Evolutionary conservation across 2,888 invertebrate species (phyloP).

Genomic region (Timema podura): DNA sequence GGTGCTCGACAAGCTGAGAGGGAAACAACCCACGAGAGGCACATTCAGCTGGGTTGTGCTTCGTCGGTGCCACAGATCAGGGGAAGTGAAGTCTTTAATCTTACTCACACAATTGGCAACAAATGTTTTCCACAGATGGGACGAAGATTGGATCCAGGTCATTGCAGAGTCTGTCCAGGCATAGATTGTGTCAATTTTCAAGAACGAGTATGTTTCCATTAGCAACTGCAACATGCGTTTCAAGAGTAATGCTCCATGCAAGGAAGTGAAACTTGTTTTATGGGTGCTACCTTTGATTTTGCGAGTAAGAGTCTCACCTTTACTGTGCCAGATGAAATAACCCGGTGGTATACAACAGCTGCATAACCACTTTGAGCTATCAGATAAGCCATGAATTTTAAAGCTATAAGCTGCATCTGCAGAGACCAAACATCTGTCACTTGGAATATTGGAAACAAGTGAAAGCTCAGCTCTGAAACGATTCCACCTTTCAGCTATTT

Average conservation of each 20-base stretch:
- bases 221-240: not conserved
- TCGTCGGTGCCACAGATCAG: not conserved
- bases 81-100: not conserved
- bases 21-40: not conserved
- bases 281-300: not conserved
- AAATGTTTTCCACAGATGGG: not conserved
- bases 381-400: not conserved
- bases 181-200: not conserved
- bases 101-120: not conserved
- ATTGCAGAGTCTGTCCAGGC: not conserved
- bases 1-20: too few relatives aligned
- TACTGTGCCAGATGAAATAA: not conserved
- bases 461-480: too few relatives aligned
- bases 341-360: not conserved
- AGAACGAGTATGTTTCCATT: too few relatives aligned
- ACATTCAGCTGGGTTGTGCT: not conserved
- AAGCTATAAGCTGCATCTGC: too few relatives aligned
- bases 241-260: not conserved
- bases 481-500: too few relatives aligned
- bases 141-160: not conserved
- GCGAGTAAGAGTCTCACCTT: not conserved
- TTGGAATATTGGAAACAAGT: too few relatives aligned
- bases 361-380: not conserved
- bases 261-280: not conserved
- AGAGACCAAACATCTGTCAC: too few relatives aligned